phyloP scores from a whole-genome alignment of 2,888 invertebrate species.

The Drosophila austrosaltans region DNA sequence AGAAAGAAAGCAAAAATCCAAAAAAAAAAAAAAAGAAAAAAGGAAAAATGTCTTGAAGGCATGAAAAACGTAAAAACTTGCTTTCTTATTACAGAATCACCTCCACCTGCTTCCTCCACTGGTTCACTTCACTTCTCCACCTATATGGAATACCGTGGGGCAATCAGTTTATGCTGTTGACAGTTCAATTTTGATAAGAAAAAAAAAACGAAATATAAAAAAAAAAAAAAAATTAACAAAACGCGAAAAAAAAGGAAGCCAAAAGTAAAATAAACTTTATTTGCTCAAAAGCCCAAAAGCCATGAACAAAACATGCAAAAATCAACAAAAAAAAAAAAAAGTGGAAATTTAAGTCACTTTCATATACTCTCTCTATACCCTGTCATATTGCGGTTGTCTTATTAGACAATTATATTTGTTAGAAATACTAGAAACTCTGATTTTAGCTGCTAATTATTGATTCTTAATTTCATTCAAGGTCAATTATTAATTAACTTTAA shows the following conservation, averaged over 20 bases:
- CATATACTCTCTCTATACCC: neutral
- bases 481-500: neutral
- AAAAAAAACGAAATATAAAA: slow-evolving; percentile 1
- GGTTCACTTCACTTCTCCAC: slow-evolving; percentile 10
- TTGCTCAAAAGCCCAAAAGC: slow-evolving; percentile 13
- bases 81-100: slow-evolving; percentile 32
- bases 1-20: slow-evolving; percentile 3
- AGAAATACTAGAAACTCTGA: neutral
- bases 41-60: slow-evolving; percentile 1
- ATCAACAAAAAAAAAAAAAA: neutral
- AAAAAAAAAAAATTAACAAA: slow-evolving; percentile 12
- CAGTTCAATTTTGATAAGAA: slow-evolving; percentile 58
- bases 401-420: neutral
- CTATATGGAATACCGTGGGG: slow-evolving; percentile 51
- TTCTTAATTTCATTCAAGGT: too few species aligned
- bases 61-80: slow-evolving; percentile 44
- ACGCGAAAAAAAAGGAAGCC: slow-evolving; percentile 2
- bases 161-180: slow-evolving; percentile 56
- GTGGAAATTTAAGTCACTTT: neutral
- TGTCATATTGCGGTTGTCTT: neutral
- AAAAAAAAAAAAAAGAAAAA: neutral
- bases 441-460: neutral
- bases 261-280: slow-evolving; percentile 6
- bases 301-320: slow-evolving; percentile 2
- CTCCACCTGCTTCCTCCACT: neutral